phyloP scores from a whole-genome alignment of 2,797 vertebrate species.

The Tauraco hartlaubi region DNA sequence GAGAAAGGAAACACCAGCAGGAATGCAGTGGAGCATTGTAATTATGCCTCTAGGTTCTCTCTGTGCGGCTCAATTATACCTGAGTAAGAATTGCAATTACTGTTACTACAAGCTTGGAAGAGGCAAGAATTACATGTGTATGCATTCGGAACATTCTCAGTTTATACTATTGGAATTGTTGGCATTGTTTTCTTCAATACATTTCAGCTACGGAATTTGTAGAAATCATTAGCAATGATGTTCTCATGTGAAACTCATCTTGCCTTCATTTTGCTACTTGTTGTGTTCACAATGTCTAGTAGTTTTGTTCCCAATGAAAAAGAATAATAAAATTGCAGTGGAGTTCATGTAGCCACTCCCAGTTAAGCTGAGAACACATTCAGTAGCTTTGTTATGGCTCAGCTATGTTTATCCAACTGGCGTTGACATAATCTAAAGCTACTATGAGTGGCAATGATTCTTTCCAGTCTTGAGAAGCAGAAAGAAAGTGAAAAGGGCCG shows the following conservation, averaged over 20 bases:
- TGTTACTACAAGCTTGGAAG: neutral
- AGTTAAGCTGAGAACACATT: neutral
- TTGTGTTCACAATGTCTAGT: neutral
- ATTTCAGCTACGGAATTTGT: neutral
- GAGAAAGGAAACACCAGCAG: neutral
- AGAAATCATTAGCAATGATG: neutral
- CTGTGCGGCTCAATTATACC: neutral
- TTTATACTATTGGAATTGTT: neutral
- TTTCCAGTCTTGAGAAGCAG: conserved; percentile 28
- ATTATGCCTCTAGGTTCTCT: neutral
- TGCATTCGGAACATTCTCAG: neutral
- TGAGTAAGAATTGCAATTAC: neutral
- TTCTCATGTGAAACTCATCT: neutral
- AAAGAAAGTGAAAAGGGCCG: conserved; percentile 14
- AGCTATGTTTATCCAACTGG: neutral
- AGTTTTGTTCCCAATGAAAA: neutral
- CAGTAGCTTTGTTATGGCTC: neutral
- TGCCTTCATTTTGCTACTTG: neutral
- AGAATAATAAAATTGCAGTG: neutral
- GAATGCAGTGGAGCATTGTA: neutral
- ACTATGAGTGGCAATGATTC: neutral
- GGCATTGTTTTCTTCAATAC: neutral
- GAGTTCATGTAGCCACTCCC: neutral
- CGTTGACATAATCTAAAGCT: conserved; percentile 18
- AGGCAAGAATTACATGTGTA: neutral